Conservation (phyloP, 2,888 invertebrate species). For the Dryobota labecula region DNA sequence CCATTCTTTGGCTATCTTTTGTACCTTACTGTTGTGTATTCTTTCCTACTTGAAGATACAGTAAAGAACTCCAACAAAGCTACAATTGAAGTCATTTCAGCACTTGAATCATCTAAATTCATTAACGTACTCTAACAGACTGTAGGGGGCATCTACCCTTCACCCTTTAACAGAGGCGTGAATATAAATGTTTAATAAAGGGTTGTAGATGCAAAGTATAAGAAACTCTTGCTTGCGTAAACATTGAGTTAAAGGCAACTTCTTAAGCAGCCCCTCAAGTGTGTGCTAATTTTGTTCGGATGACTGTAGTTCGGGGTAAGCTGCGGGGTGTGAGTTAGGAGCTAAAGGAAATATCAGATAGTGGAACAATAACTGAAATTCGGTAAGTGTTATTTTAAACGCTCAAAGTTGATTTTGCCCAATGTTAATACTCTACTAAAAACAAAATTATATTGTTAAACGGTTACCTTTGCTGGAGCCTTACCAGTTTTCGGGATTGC, state of each 20-base stretch:
- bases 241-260: slow-evolving; percentile 61
- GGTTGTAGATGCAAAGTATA: slow-evolving; percentile 66
- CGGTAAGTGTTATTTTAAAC: background rate
- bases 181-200: slow-evolving; percentile 70
- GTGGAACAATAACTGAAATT: background rate
- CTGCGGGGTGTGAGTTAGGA: slow-evolving; percentile 52
- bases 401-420: background rate
- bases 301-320: slow-evolving; percentile 66
- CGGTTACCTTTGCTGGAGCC: background rate
- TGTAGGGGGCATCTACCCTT: slow-evolving; percentile 55
- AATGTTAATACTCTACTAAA: background rate
- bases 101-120: slow-evolving; percentile 61
- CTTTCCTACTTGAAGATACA: slow-evolving; percentile 10
- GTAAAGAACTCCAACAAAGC: slow-evolving; percentile 5
- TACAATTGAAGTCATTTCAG: slow-evolving; percentile 47
- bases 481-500: background rate
- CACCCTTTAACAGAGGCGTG: slow-evolving; percentile 64
- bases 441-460: too few relatives aligned
- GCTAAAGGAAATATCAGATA: slow-evolving; percentile 12
- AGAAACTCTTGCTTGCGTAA: slow-evolving; percentile 67
- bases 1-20: background rate
- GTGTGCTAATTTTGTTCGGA: slow-evolving; percentile 77
- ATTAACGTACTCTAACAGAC: slow-evolving; percentile 56
- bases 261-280: slow-evolving; percentile 67
- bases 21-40: background rate